phyloP scores from a whole-genome alignment of 2,797 vertebrate genomes.

The Chrosomus eos region DNA sequence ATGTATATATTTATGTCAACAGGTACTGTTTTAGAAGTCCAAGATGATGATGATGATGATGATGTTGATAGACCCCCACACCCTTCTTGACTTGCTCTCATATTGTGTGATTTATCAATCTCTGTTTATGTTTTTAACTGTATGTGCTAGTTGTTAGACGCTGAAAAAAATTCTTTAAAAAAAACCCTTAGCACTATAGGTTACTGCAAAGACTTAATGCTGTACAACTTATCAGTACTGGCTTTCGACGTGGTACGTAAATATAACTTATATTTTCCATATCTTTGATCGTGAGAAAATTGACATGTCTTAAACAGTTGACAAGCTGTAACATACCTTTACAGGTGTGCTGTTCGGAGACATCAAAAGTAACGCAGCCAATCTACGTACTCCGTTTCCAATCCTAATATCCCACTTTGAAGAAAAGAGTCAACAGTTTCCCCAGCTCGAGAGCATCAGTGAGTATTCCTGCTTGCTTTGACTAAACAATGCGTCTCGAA shows the following conservation, averaged over 20 bases:
- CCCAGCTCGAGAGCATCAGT: constrained; percentile 50
- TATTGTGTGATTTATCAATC: not conserved
- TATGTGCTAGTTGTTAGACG: not conserved
- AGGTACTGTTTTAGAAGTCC: not conserved
- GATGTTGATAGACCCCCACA: not conserved
- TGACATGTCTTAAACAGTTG: not conserved
- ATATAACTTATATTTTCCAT: not conserved
- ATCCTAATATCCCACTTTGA: constrained; percentile 33
- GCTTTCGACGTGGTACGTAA: not conserved
- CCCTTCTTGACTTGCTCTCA: not conserved
- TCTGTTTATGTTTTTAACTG: not conserved
- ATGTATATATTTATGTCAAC: not conserved
- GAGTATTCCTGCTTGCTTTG: constrained; percentile 26
- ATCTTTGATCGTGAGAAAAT: not conserved
- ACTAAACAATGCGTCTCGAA: not conserved
- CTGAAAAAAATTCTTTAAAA: too few relatives aligned
- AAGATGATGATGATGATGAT: not conserved
- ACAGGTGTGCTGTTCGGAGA: constrained; percentile 57
- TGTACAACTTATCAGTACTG: not conserved
- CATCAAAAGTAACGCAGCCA: constrained; percentile 58
- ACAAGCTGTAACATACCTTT: constrained; percentile 55
- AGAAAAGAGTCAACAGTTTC: constrained; percentile 27
- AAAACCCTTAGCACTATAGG: too few relatives aligned
- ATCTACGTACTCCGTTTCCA: constrained; percentile 25
- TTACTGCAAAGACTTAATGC: not conserved